Base-by-base conservation (phyloP, 2,113 vertebrate genomes). In the Tympanuchus pallidicinctus region DNA sequence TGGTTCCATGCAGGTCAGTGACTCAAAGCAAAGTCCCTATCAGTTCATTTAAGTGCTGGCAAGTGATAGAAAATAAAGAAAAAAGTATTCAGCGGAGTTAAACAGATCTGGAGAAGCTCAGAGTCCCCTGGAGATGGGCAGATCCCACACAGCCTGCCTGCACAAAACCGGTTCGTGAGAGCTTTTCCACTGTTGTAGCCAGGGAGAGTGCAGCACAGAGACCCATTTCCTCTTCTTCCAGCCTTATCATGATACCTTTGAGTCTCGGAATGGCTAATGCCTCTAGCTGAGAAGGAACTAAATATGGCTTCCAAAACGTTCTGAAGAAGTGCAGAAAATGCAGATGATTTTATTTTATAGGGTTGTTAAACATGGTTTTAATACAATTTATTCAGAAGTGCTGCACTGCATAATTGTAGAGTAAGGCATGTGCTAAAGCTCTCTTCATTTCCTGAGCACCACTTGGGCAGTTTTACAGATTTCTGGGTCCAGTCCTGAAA, bases 141-240 rank as follows among this genome's bases (percentile, higher is more conserved):
- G 16, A 10, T 8, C 56, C 27, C 73, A 21, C 38, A 2, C 19
- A 18, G 54, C 16, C 40, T 25, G 5, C 28, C 45, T 17, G 40
- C 47, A 59, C 57, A 2, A 20, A 8, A n/a, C 28, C 45, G 18
- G 8, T 8, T 22, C 9, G 2, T 1, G 20, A 8, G 3, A 32
- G 30, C 56, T 36, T 30, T n/a, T 25, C 8, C 21, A 36, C 32
- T 21, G 22, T 21, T 27, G n/a, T 1, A 14, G 8, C 3, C 3
- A 4, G 14, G 1, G 1, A 36, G 42, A 11, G 1, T 6, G 82
- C 48, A 11, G 0, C 3, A 22, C n/a, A 25, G 42, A 50, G 42
- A 13, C 3, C 1, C 6, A 59, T 10, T 10, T 52, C 48, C 32
- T 17, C 36, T 21, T 52, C 10, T 12, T 38, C 64, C 20, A 60